Evolutionary conservation across 2,113 vertebrate genomes (phyloP).

Genomic region (Semicossyphus pulcher): DNA sequence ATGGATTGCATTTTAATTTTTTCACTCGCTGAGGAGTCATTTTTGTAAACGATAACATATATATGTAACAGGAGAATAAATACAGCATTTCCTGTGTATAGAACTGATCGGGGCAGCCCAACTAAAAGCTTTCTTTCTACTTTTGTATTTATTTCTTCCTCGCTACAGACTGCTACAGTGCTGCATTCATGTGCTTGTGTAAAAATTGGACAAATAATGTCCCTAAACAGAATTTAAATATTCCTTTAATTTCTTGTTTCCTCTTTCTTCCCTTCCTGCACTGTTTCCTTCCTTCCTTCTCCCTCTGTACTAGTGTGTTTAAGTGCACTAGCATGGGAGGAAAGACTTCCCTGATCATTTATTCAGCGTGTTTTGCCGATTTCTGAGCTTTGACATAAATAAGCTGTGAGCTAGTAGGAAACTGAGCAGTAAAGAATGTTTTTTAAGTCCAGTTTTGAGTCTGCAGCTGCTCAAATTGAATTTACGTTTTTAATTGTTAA

Average conservation of each 20-base stretch:
- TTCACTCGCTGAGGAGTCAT: neutral
- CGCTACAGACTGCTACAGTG: neutral
- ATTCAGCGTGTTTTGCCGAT: neutral
- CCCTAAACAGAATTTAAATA: neutral
- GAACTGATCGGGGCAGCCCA: neutral
- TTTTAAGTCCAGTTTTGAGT: conserved; percentile 10
- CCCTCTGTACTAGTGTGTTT: neutral
- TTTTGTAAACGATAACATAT: neutral
- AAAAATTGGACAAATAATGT: conserved; percentile 1
- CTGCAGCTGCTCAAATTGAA: conserved; percentile 7
- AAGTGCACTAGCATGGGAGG: neutral
- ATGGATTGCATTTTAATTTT: neutral
- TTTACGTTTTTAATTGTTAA: neutral
- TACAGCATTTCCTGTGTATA: neutral
- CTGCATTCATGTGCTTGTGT: neutral
- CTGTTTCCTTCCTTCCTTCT: neutral
- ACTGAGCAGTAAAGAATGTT: neutral
- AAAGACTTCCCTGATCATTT: neutral
- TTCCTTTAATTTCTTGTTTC: neutral
- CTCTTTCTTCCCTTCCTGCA: neutral
- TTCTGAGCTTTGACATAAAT: neutral
- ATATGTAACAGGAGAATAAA: neutral
- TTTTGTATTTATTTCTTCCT: conserved; percentile 17
- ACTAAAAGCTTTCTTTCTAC: neutral
- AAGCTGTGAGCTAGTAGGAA: neutral